Conservation (phyloP, 2,113 vertebrate species). For the Crotalus viridis region DNA sequence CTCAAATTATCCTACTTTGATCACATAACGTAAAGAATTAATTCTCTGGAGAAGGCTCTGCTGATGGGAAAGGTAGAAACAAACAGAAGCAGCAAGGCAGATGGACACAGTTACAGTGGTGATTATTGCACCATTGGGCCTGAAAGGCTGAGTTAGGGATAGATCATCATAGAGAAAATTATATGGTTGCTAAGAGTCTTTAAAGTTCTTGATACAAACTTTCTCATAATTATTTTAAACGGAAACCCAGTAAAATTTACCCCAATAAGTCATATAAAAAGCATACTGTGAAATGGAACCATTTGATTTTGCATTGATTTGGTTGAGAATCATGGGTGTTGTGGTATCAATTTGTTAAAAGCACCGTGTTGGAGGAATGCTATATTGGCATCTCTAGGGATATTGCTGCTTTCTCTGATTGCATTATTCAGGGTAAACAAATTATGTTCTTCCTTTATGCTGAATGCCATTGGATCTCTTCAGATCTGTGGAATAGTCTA, state of each 20-base stretch:
- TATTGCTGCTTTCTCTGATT: background rate
- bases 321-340: background rate
- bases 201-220: background rate
- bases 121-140: background rate
- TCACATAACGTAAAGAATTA: background rate
- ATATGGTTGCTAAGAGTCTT: background rate
- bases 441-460: background rate
- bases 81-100: background rate
- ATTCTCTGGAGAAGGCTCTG: background rate
- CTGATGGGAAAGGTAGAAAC: background rate
- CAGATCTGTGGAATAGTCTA: background rate
- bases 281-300: background rate
- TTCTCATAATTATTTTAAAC: background rate
- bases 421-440: background rate
- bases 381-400: background rate
- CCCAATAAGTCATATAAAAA: background rate
- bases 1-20: background rate
- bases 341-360: background rate
- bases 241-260: background rate
- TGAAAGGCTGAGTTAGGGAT: background rate
- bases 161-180: background rate
- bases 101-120: background rate
- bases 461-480: background rate
- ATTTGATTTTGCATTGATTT: background rate
- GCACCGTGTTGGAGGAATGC: too few species aligned